phyloP scores from a whole-genome alignment of 2,113 vertebrate genomes.

The Megaceryle maxima region DNA sequence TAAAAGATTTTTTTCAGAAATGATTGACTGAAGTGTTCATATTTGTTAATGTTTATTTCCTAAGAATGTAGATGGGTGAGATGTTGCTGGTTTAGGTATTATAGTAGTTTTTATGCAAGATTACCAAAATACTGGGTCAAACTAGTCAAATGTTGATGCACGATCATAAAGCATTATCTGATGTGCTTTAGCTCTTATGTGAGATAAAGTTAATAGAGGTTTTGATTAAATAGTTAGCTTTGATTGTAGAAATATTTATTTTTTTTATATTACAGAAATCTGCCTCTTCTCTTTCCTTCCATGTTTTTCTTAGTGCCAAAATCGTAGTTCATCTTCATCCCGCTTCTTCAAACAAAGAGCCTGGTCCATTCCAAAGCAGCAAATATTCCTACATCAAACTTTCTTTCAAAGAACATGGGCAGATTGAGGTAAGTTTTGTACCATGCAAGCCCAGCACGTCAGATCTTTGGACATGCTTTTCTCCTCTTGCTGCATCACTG shows the following conservation, averaged over 20 bases:
- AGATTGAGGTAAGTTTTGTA: conserved; percentile 87
- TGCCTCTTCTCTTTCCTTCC: background rate
- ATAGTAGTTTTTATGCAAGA: background rate
- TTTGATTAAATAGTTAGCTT: background rate
- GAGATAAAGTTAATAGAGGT: background rate
- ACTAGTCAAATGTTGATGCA: background rate
- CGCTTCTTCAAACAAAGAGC: conserved; percentile 84
- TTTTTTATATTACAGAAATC: background rate
- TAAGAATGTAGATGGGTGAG: background rate
- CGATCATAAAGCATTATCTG: background rate
- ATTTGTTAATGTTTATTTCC: background rate
- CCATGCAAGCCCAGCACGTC: background rate
- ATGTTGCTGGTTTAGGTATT: background rate
- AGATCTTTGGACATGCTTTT: background rate
- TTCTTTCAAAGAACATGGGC: conserved; percentile 97
- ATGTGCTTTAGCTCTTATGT: background rate
- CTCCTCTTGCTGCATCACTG: background rate
- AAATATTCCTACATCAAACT: conserved; percentile 91
- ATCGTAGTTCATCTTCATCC: conserved; percentile 94
- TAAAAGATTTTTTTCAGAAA: background rate
- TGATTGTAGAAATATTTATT: background rate
- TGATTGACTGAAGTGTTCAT: background rate
- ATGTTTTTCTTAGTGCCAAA: conserved; percentile 85
- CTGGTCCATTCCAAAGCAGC: conserved; percentile 93
- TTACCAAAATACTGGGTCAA: background rate